These are phyloP conservation scores for Hydropsyche tenuis DNA, from an alignment of 1,140 invertebrate genomes.

Conservation along the genomic window DNA sequence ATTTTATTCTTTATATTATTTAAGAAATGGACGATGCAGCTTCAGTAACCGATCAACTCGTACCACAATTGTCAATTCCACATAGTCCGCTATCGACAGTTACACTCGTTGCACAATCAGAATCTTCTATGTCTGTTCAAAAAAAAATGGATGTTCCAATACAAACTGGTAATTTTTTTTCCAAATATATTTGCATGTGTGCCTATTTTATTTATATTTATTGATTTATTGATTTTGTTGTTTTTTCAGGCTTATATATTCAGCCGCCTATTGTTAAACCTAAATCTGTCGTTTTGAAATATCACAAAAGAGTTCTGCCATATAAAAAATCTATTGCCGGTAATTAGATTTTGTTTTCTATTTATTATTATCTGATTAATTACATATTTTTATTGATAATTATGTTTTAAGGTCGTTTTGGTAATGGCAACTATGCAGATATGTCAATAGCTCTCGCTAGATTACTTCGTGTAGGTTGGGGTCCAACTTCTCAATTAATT, in stretches of 20 bases:
- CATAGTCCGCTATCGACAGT: constrained; percentile 16
- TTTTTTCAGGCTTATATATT: constrained; percentile 54
- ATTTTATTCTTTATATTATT: constrained; percentile 27
- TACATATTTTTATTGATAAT: constrained; percentile 20
- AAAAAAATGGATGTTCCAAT: constrained; percentile 4
- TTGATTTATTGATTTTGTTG: constrained; percentile 24
- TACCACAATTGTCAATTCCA: constrained; percentile 50
- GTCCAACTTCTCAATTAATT: constrained; percentile 69
- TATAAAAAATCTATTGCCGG: constrained; percentile 59
- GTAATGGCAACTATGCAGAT: constrained; percentile 69
- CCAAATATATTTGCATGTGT: background rate
- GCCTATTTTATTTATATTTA: no score
- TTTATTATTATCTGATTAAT: background rate
- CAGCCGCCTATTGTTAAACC: constrained; percentile 55
- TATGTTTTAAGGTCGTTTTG: constrained; percentile 56
- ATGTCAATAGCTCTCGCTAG: constrained; percentile 70
- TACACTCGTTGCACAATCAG: background rate
- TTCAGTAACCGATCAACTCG: constrained; percentile 56
- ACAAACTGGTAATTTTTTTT: constrained; percentile 1
- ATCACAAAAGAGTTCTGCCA: constrained; percentile 57
- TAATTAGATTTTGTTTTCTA: constrained; percentile 44
- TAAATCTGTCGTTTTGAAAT: constrained; percentile 56
- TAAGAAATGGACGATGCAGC: constrained; percentile 56
- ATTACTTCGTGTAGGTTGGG: constrained; percentile 78
- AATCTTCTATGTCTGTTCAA: background rate